Percentiles rank a stretch among this genome's conserved stretches.
Evolutionary conservation across 2,888 invertebrate genomes (phyloP).

Genomic region (Melanostoma scalare): DNA sequence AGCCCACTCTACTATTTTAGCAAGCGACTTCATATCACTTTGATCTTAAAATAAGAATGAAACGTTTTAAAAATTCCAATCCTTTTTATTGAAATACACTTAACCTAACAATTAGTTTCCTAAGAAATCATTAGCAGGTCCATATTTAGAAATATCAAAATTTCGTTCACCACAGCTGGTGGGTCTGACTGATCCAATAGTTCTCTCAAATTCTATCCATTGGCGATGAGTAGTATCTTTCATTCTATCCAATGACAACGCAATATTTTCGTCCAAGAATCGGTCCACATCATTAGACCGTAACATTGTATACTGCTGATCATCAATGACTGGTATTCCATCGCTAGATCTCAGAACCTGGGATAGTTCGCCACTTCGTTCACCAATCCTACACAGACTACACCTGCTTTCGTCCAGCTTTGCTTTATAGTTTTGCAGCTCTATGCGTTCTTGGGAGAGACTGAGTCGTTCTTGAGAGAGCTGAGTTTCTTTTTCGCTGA

Average conservation of each 20-base stretch:
- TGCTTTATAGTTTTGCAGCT: slow-evolving; percentile 77
- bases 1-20: no score
- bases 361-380: slow-evolving; percentile 77
- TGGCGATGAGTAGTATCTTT: slow-evolving; percentile 42
- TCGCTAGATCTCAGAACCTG: slow-evolving; percentile 70
- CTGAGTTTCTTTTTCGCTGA: slow-evolving; percentile 80
- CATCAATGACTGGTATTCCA: slow-evolving; percentile 42
- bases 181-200: neutral
- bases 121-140: slow-evolving; percentile 40
- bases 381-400: slow-evolving; percentile 80
- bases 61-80: no score
- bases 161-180: slow-evolving; percentile 3
- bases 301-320: slow-evolving; percentile 29
- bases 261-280: slow-evolving; percentile 79
- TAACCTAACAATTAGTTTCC: slow-evolving; percentile 34
- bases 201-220: slow-evolving; percentile 27
- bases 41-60: no score
- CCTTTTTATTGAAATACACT: slow-evolving; percentile 6
- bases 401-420: slow-evolving; percentile 78
- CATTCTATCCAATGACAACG: slow-evolving; percentile 79
- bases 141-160: slow-evolving; percentile 37
- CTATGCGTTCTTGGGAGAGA: slow-evolving; percentile 80
- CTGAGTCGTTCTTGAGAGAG: slow-evolving; percentile 80
- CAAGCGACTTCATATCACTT: no score
- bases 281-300: slow-evolving; percentile 77